phyloP scores from a whole-genome alignment of 2,113 vertebrate genomes.

The Aspidoscelis tigris region DNA sequence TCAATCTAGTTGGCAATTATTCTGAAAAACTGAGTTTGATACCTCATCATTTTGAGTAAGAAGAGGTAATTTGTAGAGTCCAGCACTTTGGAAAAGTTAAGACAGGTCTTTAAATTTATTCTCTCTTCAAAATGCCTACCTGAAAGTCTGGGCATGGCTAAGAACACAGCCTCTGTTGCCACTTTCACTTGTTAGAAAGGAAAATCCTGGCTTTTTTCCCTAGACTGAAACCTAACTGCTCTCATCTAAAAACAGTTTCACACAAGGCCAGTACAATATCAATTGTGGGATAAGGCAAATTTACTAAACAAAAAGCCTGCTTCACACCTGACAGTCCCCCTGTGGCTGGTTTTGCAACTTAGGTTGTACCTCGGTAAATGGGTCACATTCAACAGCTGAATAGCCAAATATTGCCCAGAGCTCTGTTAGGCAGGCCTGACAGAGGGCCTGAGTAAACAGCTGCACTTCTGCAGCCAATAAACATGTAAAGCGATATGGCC shows the following conservation, averaged over 20 bases:
- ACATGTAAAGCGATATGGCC: constrained; percentile 23
- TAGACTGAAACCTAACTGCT: constrained; percentile 39
- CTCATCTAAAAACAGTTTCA: constrained; percentile 46
- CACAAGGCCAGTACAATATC: constrained; percentile 62
- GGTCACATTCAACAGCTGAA: neutral
- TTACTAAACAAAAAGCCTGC: neutral
- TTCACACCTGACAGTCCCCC: neutral
- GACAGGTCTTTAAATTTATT: constrained; percentile 32
- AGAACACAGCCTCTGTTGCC: neutral
- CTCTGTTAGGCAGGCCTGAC: neutral
- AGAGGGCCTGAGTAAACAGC: constrained; percentile 38
- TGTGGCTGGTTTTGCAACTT: neutral
- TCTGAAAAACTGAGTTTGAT: constrained; percentile 71
- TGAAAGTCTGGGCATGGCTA: constrained; percentile 25
- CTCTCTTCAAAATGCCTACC: constrained; percentile 39
- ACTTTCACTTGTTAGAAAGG: constrained; percentile 24
- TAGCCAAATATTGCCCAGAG: constrained; percentile 4
- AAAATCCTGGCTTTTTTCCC: constrained; percentile 15
- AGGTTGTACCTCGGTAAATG: neutral
- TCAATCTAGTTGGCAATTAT: constrained; percentile 11
- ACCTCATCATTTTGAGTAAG: constrained; percentile 49
- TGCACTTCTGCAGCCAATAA: constrained; percentile 38
- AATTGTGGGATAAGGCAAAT: constrained; percentile 22
- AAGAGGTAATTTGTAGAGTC: constrained; percentile 54
- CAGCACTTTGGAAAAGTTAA: constrained; percentile 56